phyloP scores from a whole-genome alignment of 1,140 invertebrate species.

The Tetramorium alpestre region DNA sequence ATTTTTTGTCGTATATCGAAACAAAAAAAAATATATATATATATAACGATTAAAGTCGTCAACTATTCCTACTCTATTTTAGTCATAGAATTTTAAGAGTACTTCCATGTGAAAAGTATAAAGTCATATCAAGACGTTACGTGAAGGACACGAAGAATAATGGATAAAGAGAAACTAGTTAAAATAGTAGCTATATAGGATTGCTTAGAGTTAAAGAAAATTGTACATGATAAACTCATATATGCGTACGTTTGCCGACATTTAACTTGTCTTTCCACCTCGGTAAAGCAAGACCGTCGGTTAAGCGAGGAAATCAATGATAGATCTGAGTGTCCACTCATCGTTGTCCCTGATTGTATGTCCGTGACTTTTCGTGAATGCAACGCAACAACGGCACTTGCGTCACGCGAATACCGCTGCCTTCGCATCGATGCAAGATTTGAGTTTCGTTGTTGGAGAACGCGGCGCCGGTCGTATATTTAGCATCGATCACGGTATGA shows the following conservation, averaged over 20 bases:
- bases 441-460: not conserved
- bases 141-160: not conserved
- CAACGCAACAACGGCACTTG: not conserved
- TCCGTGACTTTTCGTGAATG: not conserved
- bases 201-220: conserved; percentile 1
- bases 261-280: not conserved
- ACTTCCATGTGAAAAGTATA: conserved; percentile 8
- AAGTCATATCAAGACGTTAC: conserved; percentile 35
- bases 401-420: not conserved
- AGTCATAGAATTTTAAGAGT: conserved; percentile 33
- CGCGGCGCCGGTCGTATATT: not conserved
- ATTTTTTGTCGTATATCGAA: conserved; percentile 23
- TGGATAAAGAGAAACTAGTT: conserved; percentile 8
- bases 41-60: not conserved
- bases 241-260: not conserved
- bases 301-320: not conserved
- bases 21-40: no score
- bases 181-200: conserved; percentile 6
- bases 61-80: conserved; percentile 20
- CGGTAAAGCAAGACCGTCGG: not conserved
- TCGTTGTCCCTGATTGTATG: conserved; percentile 56
- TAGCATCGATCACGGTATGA: conserved; percentile 41
- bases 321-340: conserved; percentile 2
- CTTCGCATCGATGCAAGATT: conserved; percentile 21
- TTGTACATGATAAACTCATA: conserved; percentile 1